These are phyloP conservation scores for Latheticus oryzae DNA, from an alignment of 2,888 invertebrate species.

Conservation along the genomic window DNA sequence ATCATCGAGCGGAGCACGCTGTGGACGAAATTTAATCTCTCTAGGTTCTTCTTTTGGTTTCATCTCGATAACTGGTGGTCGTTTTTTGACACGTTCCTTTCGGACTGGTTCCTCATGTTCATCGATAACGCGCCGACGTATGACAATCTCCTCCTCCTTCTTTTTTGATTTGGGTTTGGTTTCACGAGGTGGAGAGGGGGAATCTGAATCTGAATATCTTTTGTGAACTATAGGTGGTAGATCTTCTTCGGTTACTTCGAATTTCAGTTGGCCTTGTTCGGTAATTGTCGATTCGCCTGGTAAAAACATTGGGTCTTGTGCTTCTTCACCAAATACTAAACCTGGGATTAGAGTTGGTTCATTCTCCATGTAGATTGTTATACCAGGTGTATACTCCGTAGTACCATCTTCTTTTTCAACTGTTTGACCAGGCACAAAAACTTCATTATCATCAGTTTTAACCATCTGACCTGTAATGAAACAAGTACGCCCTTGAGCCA, in stretches of 20 bases:
- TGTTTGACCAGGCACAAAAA: slow-evolving; percentile 76
- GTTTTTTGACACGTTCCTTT: slow-evolving; percentile 58
- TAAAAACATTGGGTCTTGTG: slow-evolving; percentile 60
- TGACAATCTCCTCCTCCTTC: slow-evolving; percentile 57
- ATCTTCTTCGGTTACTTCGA: slow-evolving; percentile 60
- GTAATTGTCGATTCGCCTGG: slow-evolving; percentile 63
- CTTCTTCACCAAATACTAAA: slow-evolving; percentile 75
- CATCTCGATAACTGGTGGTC: slow-evolving; percentile 48
- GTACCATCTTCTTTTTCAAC: slow-evolving; percentile 78
- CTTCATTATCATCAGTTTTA: slow-evolving; percentile 67
- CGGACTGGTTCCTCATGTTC: slow-evolving; percentile 55
- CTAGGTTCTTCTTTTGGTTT: slow-evolving; percentile 36
- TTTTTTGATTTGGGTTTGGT: slow-evolving; percentile 52
- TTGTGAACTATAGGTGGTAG: slow-evolving; percentile 45
- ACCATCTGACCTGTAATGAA: slow-evolving; percentile 85
- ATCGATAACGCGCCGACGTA: slow-evolving; percentile 57
- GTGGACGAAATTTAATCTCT: slow-evolving; percentile 48
- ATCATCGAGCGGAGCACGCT: slow-evolving; percentile 57
- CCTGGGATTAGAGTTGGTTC: slow-evolving; percentile 84
- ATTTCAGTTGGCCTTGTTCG: slow-evolving; percentile 60
- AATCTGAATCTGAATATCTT: slow-evolving; percentile 44
- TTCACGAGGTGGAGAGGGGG: slow-evolving; percentile 47
- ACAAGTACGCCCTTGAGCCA: slow-evolving; percentile 73
- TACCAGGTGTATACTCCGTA: slow-evolving; percentile 81
- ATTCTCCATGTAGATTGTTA: slow-evolving; percentile 79